Base-by-base conservation (phyloP, 2,113 vertebrate genomes). In the Acanthisitta chloris region DNA sequence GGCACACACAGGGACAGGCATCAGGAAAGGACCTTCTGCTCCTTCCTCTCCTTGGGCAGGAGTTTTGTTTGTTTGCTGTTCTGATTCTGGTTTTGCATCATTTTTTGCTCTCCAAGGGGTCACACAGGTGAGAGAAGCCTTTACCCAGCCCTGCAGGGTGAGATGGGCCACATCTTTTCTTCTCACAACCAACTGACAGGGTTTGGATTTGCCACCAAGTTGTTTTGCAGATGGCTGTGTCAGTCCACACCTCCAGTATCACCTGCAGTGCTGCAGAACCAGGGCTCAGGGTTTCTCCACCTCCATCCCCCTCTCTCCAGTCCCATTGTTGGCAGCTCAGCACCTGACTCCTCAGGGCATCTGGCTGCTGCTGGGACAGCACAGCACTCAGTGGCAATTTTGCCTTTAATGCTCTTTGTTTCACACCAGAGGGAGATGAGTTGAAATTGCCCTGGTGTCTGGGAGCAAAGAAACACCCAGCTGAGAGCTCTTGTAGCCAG, bases 341-440 rank as follows among this genome's bases (percentile, higher is more conserved):
- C 1, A 2, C 49, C 43, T 59, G 52, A 14, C 18, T 84, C 71
- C 29, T 38, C 25, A 20, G 0, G 1, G 55, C 1, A 0, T 38
- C 52, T 62, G 65, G n/a, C 52, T 64, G 78, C 71, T 84, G 31
- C 84, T 72, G 73, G 65, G 87, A 79, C 87, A 94, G 70, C 77
- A 38, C 1, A 0, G 59, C 2, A 2, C 23, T 57, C 8, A 0
- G 25, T 19, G n/a, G 54, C 74, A 70, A n/a, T 88, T 95, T 74
- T 85, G 58, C 51, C 42, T 74, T 66, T 89, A 67, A 51, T 74
- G 73, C 21, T 90, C 21, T 91, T 86, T 67, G 61, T 90, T 92
- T 92, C 77, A 43, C 9, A 5, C 24, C 51, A 49, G 54, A 73
- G 91, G 33, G 42, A 90, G 87, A 67, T 2, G 7, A 84, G 38